phyloP scores from a whole-genome alignment of 2,797 vertebrate species.

The Sternarchorhynchus goeldii region DNA sequence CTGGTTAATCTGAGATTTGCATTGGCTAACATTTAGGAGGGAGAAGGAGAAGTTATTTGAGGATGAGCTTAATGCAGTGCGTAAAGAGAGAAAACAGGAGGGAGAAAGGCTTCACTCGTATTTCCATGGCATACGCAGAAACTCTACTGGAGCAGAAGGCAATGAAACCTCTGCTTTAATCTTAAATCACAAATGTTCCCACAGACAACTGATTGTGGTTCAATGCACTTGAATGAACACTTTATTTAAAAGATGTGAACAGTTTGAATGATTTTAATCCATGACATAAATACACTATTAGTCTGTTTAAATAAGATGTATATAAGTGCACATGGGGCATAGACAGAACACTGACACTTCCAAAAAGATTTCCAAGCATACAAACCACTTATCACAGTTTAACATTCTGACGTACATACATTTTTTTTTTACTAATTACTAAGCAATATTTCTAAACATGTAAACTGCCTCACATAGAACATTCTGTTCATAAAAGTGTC shows the following conservation, averaged over 20 bases:
- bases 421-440: constrained; percentile 3
- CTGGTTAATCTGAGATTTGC: constrained; percentile 61
- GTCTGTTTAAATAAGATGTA: not conserved
- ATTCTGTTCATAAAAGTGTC: constrained; percentile 16
- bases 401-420: not conserved
- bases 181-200: constrained; percentile 25
- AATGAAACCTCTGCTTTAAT: constrained; percentile 35
- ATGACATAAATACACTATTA: not conserved
- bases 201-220: constrained; percentile 1
- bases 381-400: constrained; percentile 3
- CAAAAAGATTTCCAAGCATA: not conserved
- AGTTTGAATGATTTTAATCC: not conserved
- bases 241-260: not conserved
- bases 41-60: constrained; percentile 56
- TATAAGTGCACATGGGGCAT: not conserved
- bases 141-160: constrained; percentile 29
- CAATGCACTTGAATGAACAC: not conserved
- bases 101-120: constrained; percentile 44
- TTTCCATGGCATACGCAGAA: constrained; percentile 37
- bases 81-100: constrained; percentile 41
- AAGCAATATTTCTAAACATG: constrained; percentile 10
- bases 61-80: constrained; percentile 56
- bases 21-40: constrained; percentile 61
- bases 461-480: not conserved
- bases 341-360: not conserved